phyloP scores from a whole-genome alignment of 2,888 invertebrate genomes.

The Dioctria linearis region DNA sequence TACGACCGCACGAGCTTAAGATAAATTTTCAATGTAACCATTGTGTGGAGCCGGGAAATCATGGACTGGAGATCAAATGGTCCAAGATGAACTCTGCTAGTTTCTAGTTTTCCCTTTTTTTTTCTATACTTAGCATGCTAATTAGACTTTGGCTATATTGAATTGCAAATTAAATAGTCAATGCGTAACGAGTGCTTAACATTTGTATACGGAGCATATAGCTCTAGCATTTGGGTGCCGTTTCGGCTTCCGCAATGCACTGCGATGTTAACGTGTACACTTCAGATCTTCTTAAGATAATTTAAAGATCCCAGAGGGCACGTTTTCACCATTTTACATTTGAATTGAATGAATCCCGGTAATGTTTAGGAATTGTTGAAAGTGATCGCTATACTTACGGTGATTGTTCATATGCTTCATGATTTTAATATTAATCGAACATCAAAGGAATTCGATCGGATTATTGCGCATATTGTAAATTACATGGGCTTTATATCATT shows the following conservation, averaged over 20 bases:
- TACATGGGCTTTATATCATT: not conserved
- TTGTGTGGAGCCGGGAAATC: slow-evolving; percentile 27
- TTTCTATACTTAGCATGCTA: slow-evolving; percentile 25
- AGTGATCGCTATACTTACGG: slow-evolving; percentile 11
- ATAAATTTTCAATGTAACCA: slow-evolving; percentile 46
- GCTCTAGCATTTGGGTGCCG: not conserved
- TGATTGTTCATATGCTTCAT: not conserved
- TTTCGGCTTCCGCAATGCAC: slow-evolving; percentile 4
- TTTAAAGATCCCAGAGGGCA: slow-evolving; percentile 15
- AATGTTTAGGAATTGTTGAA: slow-evolving; percentile 6
- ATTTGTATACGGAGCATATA: not conserved
- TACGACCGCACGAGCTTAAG: slow-evolving; percentile 41
- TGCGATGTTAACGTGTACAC: slow-evolving; percentile 2
- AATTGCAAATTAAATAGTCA: slow-evolving; percentile 44
- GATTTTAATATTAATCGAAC: slow-evolving; percentile 4
- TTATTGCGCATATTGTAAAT: not conserved
- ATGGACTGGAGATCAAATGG: slow-evolving; percentile 17
- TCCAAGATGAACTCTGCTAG: slow-evolving; percentile 28
- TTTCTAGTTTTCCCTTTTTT: slow-evolving; percentile 20
- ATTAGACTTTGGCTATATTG: slow-evolving; percentile 35
- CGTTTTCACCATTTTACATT: slow-evolving; percentile 16
- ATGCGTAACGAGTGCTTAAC: slow-evolving; percentile 26
- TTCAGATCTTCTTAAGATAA: slow-evolving; percentile 18
- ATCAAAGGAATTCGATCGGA: not conserved
- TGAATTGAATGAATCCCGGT: not conserved